Evolutionary conservation across 2,888 invertebrate species (phyloP).

Genomic region (Acleris holmiana): DNA sequence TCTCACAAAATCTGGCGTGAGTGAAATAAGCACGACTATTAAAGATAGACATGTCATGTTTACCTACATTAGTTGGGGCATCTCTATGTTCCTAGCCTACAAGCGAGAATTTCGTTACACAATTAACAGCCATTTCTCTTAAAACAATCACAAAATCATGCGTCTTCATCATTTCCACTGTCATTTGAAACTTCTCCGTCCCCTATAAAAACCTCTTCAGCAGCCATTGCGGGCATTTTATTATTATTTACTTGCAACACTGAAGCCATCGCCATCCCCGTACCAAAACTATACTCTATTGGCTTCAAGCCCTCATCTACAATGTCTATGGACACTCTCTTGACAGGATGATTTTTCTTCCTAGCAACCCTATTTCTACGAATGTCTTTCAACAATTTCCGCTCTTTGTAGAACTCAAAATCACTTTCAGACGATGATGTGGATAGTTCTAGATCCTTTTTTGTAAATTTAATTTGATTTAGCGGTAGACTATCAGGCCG

Average conservation of each 20-base stretch:
- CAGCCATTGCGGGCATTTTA: slow-evolving; percentile 55
- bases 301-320: slow-evolving; percentile 73
- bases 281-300: slow-evolving; percentile 76
- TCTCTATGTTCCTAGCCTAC: too few relatives aligned
- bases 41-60: too few relatives aligned
- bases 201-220: slow-evolving; percentile 75
- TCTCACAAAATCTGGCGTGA: too few relatives aligned
- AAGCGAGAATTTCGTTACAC: not conserved
- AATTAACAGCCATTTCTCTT: not conserved
- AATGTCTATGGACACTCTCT: slow-evolving; percentile 51
- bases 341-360: slow-evolving; percentile 64
- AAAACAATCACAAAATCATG: slow-evolving; percentile 40
- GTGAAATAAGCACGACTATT: too few relatives aligned
- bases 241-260: slow-evolving; percentile 65
- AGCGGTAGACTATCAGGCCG: slow-evolving; percentile 32
- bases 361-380: slow-evolving; percentile 63
- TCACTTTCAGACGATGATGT: slow-evolving; percentile 69
- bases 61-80: too few relatives aligned
- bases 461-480: slow-evolving; percentile 55
- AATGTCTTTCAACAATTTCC: slow-evolving; percentile 60
- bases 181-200: slow-evolving; percentile 78
- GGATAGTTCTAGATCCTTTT: slow-evolving; percentile 65
- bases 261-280: slow-evolving; percentile 79
- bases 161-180: slow-evolving; percentile 76
- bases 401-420: slow-evolving; percentile 55